These are phyloP conservation scores for Rafetus swinhoei DNA, from an alignment of 2,113 vertebrate species.

Conservation along the genomic window DNA sequence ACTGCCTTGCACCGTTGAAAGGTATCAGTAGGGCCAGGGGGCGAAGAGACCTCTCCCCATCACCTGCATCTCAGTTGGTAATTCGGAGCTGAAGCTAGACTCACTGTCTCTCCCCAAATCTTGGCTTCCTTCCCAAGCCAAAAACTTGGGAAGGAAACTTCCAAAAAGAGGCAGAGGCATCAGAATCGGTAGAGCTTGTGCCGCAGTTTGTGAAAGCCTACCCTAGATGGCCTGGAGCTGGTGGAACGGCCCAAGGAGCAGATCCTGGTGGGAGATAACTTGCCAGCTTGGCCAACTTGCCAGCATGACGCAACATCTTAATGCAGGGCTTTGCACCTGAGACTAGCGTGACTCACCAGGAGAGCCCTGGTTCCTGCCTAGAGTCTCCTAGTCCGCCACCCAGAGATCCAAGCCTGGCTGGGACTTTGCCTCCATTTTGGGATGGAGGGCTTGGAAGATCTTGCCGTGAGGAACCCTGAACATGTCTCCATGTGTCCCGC, in stretches of 20 bases:
- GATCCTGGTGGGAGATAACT: background rate
- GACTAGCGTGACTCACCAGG: background rate
- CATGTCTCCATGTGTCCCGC: background rate
- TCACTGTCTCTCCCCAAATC: background rate
- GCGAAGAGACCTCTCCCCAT: background rate
- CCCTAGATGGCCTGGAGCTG: constrained; percentile 21
- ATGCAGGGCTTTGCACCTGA: background rate
- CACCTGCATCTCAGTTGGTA: constrained; percentile 12
- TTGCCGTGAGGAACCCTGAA: background rate
- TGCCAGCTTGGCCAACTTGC: background rate
- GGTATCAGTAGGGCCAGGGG: background rate
- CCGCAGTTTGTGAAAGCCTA: constrained; percentile 7
- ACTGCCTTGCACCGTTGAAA: background rate
- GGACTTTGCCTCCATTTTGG: background rate
- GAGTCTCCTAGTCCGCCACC: background rate
- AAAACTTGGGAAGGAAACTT: constrained; percentile 5
- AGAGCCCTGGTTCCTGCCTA: background rate
- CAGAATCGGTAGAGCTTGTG: constrained; percentile 26
- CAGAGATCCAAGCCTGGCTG: background rate
- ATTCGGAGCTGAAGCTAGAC: background rate
- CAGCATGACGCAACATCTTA: background rate
- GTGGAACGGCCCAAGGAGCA: constrained; percentile 36
- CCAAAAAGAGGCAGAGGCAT: constrained; percentile 25
- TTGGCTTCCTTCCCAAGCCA: background rate
- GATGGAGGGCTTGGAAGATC: background rate